A percentile compares a stretch with the other conserved stretches of the same genome.
These are phyloP conservation scores for Campopleginae sp. DNA, from an alignment of 2,888 invertebrate genomes.

Conservation along the genomic window DNA sequence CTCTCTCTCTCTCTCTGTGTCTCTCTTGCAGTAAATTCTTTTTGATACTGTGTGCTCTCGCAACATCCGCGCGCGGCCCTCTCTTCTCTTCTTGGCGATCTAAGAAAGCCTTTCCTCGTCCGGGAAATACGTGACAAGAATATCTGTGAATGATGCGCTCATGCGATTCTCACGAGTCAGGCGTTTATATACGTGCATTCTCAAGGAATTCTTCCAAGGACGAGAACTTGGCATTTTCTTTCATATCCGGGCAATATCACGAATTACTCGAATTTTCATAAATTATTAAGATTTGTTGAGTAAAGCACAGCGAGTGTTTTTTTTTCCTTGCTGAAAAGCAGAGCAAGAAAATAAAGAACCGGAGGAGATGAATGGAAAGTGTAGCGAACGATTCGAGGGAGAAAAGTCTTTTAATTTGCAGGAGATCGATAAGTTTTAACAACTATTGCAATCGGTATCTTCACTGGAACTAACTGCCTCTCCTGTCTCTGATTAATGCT, in stretches of 20 bases:
- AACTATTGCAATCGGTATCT: constrained; percentile 40
- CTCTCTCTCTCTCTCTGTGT: background rate
- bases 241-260: background rate
- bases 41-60: background rate
- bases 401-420: background rate
- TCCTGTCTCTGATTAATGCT: constrained; percentile 56
- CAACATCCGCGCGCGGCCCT: constrained; percentile 15
- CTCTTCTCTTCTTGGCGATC: constrained; percentile 27
- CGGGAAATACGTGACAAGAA: constrained; percentile 58
- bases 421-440: constrained; percentile 2
- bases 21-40: background rate
- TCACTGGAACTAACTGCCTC: constrained; percentile 17
- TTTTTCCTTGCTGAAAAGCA: background rate
- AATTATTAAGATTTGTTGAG: background rate
- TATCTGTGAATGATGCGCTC: constrained; percentile 62
- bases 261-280: constrained; percentile 9
- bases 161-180: constrained; percentile 43
- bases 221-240: background rate
- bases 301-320: background rate
- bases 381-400: background rate
- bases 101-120: constrained; percentile 32
- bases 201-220: constrained; percentile 2
- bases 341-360: background rate
- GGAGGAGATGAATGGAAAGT: background rate
- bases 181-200: constrained; percentile 38